Evolutionary conservation across 2,888 invertebrate genomes (phyloP), one percentile per base, ranked within the genome.

Genomic region (Thyatira batis): DNA sequence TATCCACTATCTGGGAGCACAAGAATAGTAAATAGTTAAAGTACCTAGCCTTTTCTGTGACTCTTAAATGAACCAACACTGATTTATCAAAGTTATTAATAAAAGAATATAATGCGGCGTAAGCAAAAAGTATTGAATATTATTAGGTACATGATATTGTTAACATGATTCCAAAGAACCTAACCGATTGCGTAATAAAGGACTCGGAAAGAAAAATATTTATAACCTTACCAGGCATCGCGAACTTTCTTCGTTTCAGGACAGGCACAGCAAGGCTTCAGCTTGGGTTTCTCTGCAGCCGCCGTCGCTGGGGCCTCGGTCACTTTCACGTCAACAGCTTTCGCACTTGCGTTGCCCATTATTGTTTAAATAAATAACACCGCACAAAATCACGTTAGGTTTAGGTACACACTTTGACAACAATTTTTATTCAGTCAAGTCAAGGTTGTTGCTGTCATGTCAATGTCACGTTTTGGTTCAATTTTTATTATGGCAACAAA

Each of bases 261-360:
- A 85, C 99, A 99, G 3, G 98, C 98, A 92, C 99, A 99, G 78
- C 99, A 99, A 3, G 98, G 96, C 82, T 98, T 99, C 60, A 97
- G 89, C 80, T 97, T 97, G 48, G 96, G 95, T 71, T 95, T 95
- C 48, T 93, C 93, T 9, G 89, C 86, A 11, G 83, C 80, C 9
- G 86, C 85, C 21, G 82, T 71, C 20, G 70, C 81, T 45, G 83
- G 78, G 5, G 72, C 60, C 50, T 83, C 86, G 0, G 77, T 68
- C 1, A 76, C 66, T 71, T 89, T 88, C 20, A 84, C 69, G 55
- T 91, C 89, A 5, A 79, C 85, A 54, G 84, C 79, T 78, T 89
- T 91, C 52, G 89, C 89, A 79, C 82, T 91, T 25, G 92, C 88
- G 67, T 84, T 90, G 28, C 90, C 90, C 90, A 91, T 91, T 74